These are phyloP conservation scores for Pardalotus punctatus DNA, from an alignment of 2,113 vertebrate genomes.

Conservation along the genomic window DNA sequence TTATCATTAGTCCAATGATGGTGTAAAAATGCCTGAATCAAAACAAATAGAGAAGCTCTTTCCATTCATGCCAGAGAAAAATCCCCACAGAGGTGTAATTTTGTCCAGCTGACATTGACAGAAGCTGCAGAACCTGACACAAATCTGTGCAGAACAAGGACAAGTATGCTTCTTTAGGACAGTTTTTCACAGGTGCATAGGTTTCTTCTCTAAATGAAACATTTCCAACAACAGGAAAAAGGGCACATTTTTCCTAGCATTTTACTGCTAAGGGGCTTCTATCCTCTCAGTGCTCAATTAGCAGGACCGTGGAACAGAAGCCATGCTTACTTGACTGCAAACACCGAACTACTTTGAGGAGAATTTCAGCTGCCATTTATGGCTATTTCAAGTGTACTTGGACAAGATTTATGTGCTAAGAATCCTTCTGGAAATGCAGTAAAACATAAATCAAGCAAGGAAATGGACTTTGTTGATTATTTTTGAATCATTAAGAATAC, in stretches of 20 bases:
- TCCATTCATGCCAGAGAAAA: neutral
- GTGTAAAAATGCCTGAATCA: neutral
- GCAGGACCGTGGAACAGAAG: neutral
- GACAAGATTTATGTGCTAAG: neutral
- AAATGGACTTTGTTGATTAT: neutral
- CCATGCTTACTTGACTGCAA: neutral
- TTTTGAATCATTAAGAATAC: conserved; percentile 9
- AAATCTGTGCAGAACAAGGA: neutral
- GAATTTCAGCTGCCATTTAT: conserved; percentile 17
- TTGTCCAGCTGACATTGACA: neutral
- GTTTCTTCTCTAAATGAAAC: neutral
- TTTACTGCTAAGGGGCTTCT: neutral
- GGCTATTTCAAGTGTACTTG: neutral
- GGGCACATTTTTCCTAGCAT: neutral
- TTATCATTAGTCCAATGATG: neutral
- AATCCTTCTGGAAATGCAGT: conserved; percentile 13
- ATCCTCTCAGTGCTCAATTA: neutral
- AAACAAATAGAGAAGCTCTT: neutral
- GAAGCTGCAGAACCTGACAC: neutral
- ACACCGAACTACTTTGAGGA: neutral
- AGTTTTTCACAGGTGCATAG: neutral
- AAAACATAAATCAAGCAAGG: neutral
- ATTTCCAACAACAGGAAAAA: neutral
- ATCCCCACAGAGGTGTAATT: neutral
- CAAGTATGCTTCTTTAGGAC: neutral